Evolutionary conservation across 2,888 invertebrate genomes (phyloP).

Genomic region (Microctonus brassicae): DNA sequence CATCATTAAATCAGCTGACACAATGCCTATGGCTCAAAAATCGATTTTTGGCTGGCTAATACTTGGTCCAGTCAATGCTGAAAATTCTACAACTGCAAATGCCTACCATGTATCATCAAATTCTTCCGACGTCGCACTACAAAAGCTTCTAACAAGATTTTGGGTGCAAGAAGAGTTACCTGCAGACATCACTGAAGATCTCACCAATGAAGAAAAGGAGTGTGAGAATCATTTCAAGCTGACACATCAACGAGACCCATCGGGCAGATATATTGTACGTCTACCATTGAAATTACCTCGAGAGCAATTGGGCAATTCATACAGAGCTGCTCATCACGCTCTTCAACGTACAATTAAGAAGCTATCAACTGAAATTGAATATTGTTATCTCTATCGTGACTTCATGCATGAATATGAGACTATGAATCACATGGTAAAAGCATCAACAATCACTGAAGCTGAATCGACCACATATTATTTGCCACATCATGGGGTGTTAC

Average conservation of each 20-base stretch:
- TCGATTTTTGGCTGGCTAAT: background rate
- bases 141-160: background rate
- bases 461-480: background rate
- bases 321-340: background rate
- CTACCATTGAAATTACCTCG: background rate
- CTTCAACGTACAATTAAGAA: background rate
- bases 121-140: background rate
- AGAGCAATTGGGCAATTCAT: background rate
- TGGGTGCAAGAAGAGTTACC: background rate
- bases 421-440: background rate
- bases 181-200: background rate
- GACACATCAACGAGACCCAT: background rate
- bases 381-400: background rate
- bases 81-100: background rate
- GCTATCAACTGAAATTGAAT: background rate
- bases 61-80: background rate
- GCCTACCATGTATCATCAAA: background rate
- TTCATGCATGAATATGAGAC: background rate
- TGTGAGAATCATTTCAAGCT: background rate
- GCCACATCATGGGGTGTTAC: constrained; percentile 1
- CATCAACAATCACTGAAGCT: background rate
- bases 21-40: background rate
- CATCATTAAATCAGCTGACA: background rate
- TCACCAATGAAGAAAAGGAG: background rate
- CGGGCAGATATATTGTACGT: background rate